Base-by-base conservation (phyloP, 2,797 vertebrate genomes). In the Galagoides demidoff region DNA sequence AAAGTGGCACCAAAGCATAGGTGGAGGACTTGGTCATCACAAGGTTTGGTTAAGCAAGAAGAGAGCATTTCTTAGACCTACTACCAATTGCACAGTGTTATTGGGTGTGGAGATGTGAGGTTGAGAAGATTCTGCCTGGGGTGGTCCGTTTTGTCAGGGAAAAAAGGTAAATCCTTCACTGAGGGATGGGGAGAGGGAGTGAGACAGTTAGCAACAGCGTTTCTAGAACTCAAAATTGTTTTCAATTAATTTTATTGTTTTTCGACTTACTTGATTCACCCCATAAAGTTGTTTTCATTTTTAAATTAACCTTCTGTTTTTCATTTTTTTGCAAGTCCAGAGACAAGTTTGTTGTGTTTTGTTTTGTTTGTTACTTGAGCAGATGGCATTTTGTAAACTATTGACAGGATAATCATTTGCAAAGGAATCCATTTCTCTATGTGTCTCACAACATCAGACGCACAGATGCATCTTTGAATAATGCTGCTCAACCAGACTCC, bases 281-380 rank as follows among this genome's bases (percentile, higher is more conserved):
- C 94, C 87, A 92, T 91, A 81, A 73, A 85, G 94, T 16, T n/a
- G n/a, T 76, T 90, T 96, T 95, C 37, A 71, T 92, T 89, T 95
- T 64, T 43, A 96, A 95, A 85, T 92, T 64, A 89, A 79, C 76
- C 52, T 66, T 90, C n/a, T 89, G 57, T 84, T 90, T 91, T 93
- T 61, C 45, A 92, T 86, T 61, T 59, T 82, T 70, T 59, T 81
- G 82, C 70, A 85, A 81, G 13, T 84, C 73, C 79, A 85, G 61
- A 81, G 55, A 52, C 85, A 94, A 94, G 37, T 49, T 83, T 66
- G 39, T n/a, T 8, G 68, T 61, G 12, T n/a, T 8, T 73, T 61
- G 12, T 83, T 63, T 61, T 49, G 6, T 63, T 37, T 85, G 89
- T 85, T 52, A 71, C 49, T 95, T 25, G 20, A 59, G 39, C 77